Evolutionary conservation across 2,888 invertebrate species (phyloP).

Genomic region (Plebejus anna): DNA sequence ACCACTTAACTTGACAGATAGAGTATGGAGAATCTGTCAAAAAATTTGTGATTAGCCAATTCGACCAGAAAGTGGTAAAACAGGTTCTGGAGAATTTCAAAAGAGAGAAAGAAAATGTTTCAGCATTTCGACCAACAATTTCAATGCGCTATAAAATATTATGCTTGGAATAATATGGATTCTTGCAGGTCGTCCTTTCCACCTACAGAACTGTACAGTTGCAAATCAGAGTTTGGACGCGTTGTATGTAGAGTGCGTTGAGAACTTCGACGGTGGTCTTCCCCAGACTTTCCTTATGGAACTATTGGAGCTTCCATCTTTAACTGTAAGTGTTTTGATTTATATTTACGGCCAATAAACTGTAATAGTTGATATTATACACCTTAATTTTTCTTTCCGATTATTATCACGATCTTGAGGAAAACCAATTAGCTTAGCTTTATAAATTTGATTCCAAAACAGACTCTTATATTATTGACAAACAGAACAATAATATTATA

Average conservation of each 20-base stretch:
- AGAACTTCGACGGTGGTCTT: slow-evolving; percentile 92
- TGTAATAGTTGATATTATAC: no score
- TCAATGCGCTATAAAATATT: no score
- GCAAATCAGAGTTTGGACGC: slow-evolving; percentile 92
- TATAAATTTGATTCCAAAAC: neutral
- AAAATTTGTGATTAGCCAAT: no score
- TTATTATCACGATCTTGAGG: neutral
- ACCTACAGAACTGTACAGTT: slow-evolving; percentile 92
- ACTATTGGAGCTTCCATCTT: slow-evolving; percentile 85
- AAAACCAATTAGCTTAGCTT: neutral
- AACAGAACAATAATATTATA: neutral
- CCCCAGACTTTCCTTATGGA: slow-evolving; percentile 93
- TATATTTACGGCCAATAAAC: neutral
- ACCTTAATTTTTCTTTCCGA: no score
- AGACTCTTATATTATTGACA: neutral
- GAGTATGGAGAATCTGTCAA: no score
- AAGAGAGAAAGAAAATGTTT: neutral
- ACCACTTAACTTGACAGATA: no score
- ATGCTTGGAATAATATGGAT: neutral
- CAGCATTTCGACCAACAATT: no score
- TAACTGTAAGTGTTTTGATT: slow-evolving; percentile 55
- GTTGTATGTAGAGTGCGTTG: slow-evolving; percentile 90
- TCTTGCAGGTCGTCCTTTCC: slow-evolving; percentile 89
- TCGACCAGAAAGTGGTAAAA: no score
- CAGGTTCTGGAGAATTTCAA: neutral